These are phyloP conservation scores for Yasuhikotakia modesta DNA, from an alignment of 2,797 vertebrate genomes.

Conservation along the genomic window DNA sequence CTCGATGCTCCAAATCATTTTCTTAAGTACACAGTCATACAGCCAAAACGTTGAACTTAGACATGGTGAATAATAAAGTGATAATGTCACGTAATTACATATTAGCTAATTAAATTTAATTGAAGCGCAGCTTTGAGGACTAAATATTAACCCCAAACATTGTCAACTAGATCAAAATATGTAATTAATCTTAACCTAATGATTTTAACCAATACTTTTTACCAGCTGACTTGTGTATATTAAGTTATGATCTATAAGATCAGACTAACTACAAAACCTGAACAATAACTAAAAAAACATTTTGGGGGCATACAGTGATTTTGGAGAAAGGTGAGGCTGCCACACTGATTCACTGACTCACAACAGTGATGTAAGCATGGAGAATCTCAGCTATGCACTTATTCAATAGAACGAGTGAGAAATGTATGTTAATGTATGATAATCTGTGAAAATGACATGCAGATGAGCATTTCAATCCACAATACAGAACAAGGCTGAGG, in stretches of 20 bases:
- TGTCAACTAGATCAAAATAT: neutral
- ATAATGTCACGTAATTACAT: neutral
- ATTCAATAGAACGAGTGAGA: conserved; percentile 71
- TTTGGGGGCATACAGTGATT: neutral
- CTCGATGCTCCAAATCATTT: conserved; percentile 19
- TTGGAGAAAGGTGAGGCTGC: conserved; percentile 9
- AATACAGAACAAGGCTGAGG: conserved; percentile 68
- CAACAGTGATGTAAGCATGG: conserved; percentile 31
- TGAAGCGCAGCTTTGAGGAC: neutral
- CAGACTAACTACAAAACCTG: neutral
- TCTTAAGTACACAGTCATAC: neutral
- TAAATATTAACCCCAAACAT: neutral
- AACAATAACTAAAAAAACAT: neutral
- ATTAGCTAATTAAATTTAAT: neutral
- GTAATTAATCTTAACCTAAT: too few relatives aligned
- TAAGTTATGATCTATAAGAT: neutral
- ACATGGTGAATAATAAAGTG: neutral
- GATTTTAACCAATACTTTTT: neutral
- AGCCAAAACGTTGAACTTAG: conserved; percentile 1
- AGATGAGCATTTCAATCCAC: conserved; percentile 77
- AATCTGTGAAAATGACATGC: conserved; percentile 82
- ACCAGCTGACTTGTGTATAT: neutral
- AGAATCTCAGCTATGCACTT: conserved; percentile 65
- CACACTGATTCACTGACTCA: conserved; percentile 32
- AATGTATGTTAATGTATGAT: conserved; percentile 82